A percentile compares a stretch with the other conserved stretches of the same genome.
These are phyloP conservation scores for Drosophila mettleri DNA, from an alignment of 2,888 invertebrate genomes.

Conservation along the genomic window DNA sequence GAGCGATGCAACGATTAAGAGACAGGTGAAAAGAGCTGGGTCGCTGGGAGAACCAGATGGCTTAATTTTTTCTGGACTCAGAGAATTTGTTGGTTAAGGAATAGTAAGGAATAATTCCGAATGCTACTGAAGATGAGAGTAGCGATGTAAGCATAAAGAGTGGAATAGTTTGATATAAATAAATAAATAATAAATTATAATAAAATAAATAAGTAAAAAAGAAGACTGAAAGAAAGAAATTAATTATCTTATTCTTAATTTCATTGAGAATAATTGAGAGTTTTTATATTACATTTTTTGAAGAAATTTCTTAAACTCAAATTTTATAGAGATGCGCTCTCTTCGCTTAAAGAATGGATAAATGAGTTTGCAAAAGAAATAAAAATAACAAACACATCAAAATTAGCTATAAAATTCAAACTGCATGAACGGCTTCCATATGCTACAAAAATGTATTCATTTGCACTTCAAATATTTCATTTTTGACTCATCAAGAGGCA, in stretches of 20 bases:
- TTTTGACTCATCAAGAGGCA: background rate
- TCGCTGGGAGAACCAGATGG: background rate
- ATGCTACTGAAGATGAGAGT: background rate
- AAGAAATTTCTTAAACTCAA: too few species aligned
- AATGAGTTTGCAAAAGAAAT: background rate
- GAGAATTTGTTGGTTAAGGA: too few species aligned
- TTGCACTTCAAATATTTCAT: background rate
- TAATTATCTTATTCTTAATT: too few species aligned
- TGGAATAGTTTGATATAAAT: background rate
- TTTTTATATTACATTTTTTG: too few species aligned
- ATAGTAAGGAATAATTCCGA: background rate
- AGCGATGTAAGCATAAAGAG: background rate
- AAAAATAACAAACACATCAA: background rate
- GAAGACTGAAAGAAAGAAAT: too few species aligned
- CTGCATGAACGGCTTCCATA: background rate
- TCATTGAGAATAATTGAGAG: too few species aligned
- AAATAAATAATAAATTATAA: too few species aligned
- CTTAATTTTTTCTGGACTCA: too few species aligned
- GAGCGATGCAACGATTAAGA: background rate
- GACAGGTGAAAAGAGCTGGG: background rate
- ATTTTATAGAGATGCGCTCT: too few species aligned
- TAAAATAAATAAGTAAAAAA: too few species aligned
- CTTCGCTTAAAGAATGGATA: background rate
- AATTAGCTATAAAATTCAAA: conserved; percentile 3
- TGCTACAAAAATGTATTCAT: background rate